Conservation (phyloP, 2,888 invertebrate species). For the Leucophora obtusa region DNA sequence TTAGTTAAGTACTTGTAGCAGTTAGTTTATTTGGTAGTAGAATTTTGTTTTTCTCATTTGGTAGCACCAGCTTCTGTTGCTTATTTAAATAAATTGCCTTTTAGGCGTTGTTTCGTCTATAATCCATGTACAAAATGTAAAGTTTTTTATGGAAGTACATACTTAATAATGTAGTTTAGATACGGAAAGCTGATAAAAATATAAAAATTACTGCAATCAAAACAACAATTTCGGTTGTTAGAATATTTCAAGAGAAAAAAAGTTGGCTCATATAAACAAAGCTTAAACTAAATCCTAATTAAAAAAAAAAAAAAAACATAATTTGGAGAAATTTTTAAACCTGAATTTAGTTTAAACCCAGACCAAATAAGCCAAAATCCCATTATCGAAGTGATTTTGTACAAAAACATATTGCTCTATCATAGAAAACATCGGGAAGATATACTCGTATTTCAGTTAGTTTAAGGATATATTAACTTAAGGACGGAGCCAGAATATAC, state of each 20-base stretch:
- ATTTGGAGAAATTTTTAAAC: too few species aligned
- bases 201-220: conserved; percentile 46
- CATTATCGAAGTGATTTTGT: too few species aligned
- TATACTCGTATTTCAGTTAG: too few species aligned
- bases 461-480: too few species aligned
- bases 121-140: conserved; percentile 12
- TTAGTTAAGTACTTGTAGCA: conserved; percentile 40
- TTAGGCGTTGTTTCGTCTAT: conserved; percentile 53
- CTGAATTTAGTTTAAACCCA: too few species aligned
- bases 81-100: conserved; percentile 69
- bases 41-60: conserved; percentile 42
- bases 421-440: too few species aligned
- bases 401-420: too few species aligned
- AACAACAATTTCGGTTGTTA: conserved; percentile 3
- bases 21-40: conserved; percentile 45
- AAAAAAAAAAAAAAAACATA: too few species aligned
- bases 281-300: neutral
- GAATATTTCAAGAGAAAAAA: neutral
- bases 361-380: too few species aligned
- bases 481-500: too few species aligned
- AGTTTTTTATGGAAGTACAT: conserved; percentile 1
- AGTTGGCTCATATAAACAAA: neutral
- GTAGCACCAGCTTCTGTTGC: conserved; percentile 72
- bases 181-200: conserved; percentile 47
- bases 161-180: conserved; percentile 59